Percentiles rank a stretch among this genome's conserved stretches.
Evolutionary conservation across 37 sponge, comb jelly and placozoan species (phyloP).

Genomic region (Spongilla lacustris): DNA sequence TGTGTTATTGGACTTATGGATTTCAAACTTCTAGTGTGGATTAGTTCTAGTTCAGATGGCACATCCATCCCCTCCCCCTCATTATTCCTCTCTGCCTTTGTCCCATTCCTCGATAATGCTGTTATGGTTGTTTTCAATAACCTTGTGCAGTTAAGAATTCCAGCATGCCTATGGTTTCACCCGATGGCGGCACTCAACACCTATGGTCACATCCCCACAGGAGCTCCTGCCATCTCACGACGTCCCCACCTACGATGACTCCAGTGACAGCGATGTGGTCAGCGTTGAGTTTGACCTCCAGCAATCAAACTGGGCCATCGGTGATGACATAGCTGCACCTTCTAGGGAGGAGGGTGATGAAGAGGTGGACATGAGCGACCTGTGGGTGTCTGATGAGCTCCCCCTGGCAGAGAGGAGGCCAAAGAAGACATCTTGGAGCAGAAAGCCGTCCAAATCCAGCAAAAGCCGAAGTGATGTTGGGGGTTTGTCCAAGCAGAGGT

Average conservation of each 20-base stretch:
- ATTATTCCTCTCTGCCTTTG: neutral
- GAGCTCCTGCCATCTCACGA: slow-evolving; percentile 48
- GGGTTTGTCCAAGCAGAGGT: neutral
- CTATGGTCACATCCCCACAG: slow-evolving; percentile 33
- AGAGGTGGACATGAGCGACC: slow-evolving; percentile 56
- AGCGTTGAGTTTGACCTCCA: neutral
- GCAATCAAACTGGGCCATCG: slow-evolving; percentile 30
- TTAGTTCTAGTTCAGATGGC: too few relatives aligned
- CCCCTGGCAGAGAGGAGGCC: slow-evolving; percentile 24
- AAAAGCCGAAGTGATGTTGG: too few relatives aligned
- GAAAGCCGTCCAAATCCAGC: too few relatives aligned
- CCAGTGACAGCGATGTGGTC: slow-evolving; percentile 16
- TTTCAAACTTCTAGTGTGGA: too few relatives aligned
- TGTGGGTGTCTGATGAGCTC: slow-evolving; percentile 34
- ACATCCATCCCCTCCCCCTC: neutral
- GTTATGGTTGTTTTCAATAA: neutral
- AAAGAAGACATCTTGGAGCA: slow-evolving; percentile 8
- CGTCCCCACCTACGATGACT: slow-evolving; percentile 34
- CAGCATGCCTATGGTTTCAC: too few relatives aligned
- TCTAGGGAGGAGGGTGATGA: neutral
- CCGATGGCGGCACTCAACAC: too few relatives aligned
- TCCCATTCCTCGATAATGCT: neutral
- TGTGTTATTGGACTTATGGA: too few relatives aligned
- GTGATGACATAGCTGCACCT: slow-evolving; percentile 5
- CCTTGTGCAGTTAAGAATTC: neutral